Evolutionary conservation across 2,888 invertebrate species (phyloP), one percentile per base, ranked within the genome.

Genomic region (Oscheius myriophilus): DNA sequence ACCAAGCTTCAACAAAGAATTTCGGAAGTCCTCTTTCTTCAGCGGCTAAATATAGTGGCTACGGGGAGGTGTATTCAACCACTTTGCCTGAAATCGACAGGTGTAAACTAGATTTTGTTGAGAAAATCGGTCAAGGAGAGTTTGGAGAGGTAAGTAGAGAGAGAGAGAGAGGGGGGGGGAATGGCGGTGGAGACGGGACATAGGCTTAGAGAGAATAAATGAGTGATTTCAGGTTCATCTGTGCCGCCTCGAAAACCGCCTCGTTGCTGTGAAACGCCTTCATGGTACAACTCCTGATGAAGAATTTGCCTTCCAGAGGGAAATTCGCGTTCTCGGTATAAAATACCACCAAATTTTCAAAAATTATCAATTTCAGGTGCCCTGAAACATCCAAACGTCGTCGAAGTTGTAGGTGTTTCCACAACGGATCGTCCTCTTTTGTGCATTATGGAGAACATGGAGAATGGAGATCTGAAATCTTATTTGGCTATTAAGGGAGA

Each of bases 371-470:
- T 57, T 71, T 65, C 43, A 74, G 76, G 79, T 41, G 67, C 78
- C 7, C 55, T 84, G 45, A 75, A 79, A 57, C 84, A 84, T 67
- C 79, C 79, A 25, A 83, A 83, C 68, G 78, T 84, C 12, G 76
- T 84, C 0, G 77, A 80, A 70, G 77, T 84, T 12, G 73, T 84
- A 41, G 84, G 82, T 18, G 76, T 80, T 0, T 81, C 75, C 18
- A 72, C 77, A 0, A 70, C 71, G 0, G 67, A 79, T 12, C 72
- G 72, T 41, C 79, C 94, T 7, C 91, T 93, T 84, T 92, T 93
- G 87, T 92, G 93, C 80, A 91, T 94, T n/a, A 91, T 93, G 82
- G 94, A 94, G 88, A 93, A 93, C 87, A 92, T 93, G 86, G 92
- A 93, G 87, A 91, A 92, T 75, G 93, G 93, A 33, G 93, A 93